Evolutionary conservation across 2,888 invertebrate genomes (phyloP).

Genomic region (Hydraecia micacea): DNA sequence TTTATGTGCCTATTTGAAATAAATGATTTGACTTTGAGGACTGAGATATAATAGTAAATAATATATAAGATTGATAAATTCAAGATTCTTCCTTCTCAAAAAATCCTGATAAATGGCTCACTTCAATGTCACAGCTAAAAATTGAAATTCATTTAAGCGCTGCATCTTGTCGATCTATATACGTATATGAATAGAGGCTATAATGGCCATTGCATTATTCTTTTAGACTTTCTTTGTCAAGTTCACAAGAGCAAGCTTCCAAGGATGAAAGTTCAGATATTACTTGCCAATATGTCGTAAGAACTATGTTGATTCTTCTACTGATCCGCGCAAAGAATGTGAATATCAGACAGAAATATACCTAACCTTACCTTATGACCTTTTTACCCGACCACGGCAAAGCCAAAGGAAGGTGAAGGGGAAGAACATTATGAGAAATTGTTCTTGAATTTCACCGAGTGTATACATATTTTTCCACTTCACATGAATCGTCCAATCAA

Average conservation of each 20-base stretch:
- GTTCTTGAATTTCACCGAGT: too few species aligned
- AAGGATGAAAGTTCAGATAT: slow-evolving; percentile 49
- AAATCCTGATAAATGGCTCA: neutral
- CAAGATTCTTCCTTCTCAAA: neutral
- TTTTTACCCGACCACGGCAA: neutral
- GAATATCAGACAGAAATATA: neutral
- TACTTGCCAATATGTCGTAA: slow-evolving; percentile 41
- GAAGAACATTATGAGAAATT: too few species aligned
- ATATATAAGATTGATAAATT: neutral
- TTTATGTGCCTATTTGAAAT: neutral
- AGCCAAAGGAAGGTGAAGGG: neutral
- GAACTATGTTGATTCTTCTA: slow-evolving; percentile 38
- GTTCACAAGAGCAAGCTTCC: slow-evolving; percentile 5
- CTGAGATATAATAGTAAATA: neutral
- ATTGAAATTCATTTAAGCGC: neutral
- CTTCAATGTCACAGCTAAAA: neutral
- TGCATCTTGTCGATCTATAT: neutral
- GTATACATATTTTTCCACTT: neutral
- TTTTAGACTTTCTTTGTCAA: slow-evolving; percentile 41
- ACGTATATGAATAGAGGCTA: neutral
- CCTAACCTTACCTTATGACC: neutral
- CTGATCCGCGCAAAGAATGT: slow-evolving; percentile 7
- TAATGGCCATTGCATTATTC: slow-evolving; percentile 19
- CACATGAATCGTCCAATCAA: neutral
- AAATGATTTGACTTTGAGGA: too few species aligned